Base-by-base conservation (phyloP, 2,888 invertebrate genomes). In the Drosophila sordidula region DNA sequence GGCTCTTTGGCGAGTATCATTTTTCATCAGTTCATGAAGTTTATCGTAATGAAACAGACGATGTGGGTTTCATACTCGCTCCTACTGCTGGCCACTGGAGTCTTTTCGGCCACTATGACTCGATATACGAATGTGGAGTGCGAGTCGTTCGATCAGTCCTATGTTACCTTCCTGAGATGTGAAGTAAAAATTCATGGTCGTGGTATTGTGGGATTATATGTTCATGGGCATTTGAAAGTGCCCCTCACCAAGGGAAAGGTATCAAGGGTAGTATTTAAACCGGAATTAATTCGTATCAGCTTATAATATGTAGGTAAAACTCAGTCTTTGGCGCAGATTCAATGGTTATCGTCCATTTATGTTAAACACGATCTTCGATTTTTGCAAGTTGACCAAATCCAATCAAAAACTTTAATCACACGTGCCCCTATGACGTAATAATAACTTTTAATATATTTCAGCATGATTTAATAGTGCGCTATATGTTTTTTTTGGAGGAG, bases 321-420 rank as follows among this genome's bases (percentile, higher is more conserved):
- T 70, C 0, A 45, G 44, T 6, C 6, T 71, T 0, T 56, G n/a
- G 14, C 66, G 58, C 0, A 61, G 36, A 34, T 64, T 12, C 8
- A 75, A 36, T 42, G 64, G 61, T 1, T 75, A 25, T 61, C 67
- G 25, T 4, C 68, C 68, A 1, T 68, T 39, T 26, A 16, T 75
- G 29, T 57, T 46, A 3, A 70, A 75, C 9, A 5, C 1, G 0
- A 76, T 55, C 0, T 6, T 45, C 0, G 46, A 76, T 32, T 72
- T 54, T 50, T 72, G 76, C 12, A 39, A 58, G 0, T 29, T 68
- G 39, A 9, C 3, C 3, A 38, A 12, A 1, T 0, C 18, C 0
- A 38, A 11, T 0, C 0, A 0, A 0, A 26, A 14, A 47, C 6
- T 61, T 74, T 0, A 62, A 74, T 41, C 70, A 73, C 18, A 22